These are phyloP conservation scores for Gryllus bimaculatus DNA, from an alignment of 1,140 invertebrate genomes.

Conservation along the genomic window DNA sequence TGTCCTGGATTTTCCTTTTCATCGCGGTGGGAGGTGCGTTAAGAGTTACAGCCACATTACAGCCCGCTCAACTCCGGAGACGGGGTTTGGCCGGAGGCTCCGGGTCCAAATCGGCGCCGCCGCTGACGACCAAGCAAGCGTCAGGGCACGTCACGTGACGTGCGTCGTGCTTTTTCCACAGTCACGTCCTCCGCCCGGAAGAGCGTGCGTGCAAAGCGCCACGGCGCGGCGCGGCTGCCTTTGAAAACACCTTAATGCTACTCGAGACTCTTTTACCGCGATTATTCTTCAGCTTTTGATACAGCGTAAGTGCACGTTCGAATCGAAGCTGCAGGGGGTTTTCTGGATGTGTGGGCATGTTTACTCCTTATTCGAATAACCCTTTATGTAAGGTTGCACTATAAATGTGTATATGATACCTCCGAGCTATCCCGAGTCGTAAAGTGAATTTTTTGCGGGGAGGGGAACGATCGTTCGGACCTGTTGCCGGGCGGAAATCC, in stretches of 20 bases:
- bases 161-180: background rate
- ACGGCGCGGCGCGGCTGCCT: background rate
- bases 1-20: too few species aligned
- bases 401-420: constrained; percentile 5
- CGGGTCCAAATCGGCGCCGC: background rate
- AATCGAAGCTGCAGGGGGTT: background rate
- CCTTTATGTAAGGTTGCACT: background rate
- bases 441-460: background rate
- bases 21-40: background rate
- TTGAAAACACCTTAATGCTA: background rate
- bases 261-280: background rate
- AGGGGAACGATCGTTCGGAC: background rate
- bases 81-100: background rate
- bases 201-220: background rate
- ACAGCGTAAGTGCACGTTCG: background rate
- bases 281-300: background rate
- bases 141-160: background rate
- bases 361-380: constrained; percentile 5
- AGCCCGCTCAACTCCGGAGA: background rate
- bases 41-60: background rate
- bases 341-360: background rate
- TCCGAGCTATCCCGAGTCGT: background rate
- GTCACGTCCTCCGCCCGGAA: background rate
- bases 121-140: background rate
- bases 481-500: background rate